Evolutionary conservation across 2,113 vertebrate genomes (phyloP).

Genomic region (Hylia prasina): DNA sequence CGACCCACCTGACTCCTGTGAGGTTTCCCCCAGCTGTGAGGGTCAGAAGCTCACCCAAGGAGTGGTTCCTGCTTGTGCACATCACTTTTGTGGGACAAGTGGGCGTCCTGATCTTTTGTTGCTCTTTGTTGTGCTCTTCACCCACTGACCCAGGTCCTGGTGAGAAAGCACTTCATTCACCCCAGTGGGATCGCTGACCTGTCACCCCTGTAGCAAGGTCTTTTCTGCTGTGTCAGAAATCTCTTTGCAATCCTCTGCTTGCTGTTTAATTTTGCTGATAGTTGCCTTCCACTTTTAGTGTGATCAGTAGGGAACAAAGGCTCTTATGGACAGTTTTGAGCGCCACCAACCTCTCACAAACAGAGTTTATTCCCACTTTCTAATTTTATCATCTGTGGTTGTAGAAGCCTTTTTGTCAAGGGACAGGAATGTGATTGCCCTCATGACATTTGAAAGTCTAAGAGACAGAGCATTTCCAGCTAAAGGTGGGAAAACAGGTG

Average conservation of each 20-base stretch:
- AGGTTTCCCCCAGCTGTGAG: rapidly evolving
- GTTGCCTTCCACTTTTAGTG: not conserved
- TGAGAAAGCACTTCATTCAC: rapidly evolving
- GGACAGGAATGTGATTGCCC: not conserved
- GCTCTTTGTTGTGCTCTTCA: no score
- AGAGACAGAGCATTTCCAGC: not conserved
- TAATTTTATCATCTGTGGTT: not conserved
- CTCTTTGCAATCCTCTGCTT: not conserved
- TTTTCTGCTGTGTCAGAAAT: not conserved
- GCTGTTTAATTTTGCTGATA: not conserved
- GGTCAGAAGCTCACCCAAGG: not conserved
- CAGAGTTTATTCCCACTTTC: not conserved
- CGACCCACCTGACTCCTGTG: rapidly evolving
- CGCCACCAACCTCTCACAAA: not conserved
- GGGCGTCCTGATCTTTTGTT: not conserved
- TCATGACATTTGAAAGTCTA: rapidly evolving
- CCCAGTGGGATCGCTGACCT: rapidly evolving
- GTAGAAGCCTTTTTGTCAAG: not conserved
- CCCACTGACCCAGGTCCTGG: not conserved
- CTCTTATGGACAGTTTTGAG: not conserved
- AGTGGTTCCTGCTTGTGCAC: not conserved
- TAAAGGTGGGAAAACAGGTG: not conserved
- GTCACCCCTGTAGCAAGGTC: not conserved
- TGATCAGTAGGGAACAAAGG: not conserved
- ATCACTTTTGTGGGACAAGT: rapidly evolving